A percentile compares a stretch with the other conserved stretches of the same genome.
Conservation (phyloP, 2,797 vertebrate genomes). For the Acanthis flammea region DNA sequence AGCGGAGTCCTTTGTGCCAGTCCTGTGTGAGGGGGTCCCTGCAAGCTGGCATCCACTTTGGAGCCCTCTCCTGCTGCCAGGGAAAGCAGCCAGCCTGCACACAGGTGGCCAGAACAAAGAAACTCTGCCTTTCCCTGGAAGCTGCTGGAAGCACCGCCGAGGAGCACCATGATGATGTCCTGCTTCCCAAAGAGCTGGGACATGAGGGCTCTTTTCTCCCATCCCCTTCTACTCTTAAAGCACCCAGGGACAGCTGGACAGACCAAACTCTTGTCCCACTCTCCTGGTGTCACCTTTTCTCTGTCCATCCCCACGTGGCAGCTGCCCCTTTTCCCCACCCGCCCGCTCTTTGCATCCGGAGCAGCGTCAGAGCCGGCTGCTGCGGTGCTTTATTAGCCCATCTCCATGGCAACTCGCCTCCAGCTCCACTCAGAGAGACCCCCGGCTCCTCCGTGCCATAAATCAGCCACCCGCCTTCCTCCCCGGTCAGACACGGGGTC, state of each 20-base stretch:
- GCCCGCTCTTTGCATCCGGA: background rate
- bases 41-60: background rate
- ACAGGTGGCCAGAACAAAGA: background rate
- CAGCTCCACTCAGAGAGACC: conserved; percentile 46
- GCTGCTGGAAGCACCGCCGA: fast-evolving
- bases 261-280: fast-evolving
- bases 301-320: background rate
- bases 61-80: background rate
- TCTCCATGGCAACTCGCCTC: conserved; percentile 65
- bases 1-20: background rate
- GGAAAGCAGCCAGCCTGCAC: background rate
- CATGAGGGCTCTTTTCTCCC: background rate
- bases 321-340: background rate
- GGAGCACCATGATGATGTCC: background rate
- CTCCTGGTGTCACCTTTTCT: background rate
- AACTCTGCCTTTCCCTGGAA: background rate
- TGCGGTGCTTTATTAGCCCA: conserved; percentile 55
- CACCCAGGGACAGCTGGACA: background rate
- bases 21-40: background rate
- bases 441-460: conserved; percentile 5
- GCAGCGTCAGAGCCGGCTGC: conserved; percentile 12
- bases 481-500: background rate
- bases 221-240: background rate
- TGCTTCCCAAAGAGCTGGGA: background rate
- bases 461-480: background rate